These are phyloP conservation scores for Julus scandinavius DNA, from an alignment of 2,888 invertebrate genomes.

Conservation along the genomic window DNA sequence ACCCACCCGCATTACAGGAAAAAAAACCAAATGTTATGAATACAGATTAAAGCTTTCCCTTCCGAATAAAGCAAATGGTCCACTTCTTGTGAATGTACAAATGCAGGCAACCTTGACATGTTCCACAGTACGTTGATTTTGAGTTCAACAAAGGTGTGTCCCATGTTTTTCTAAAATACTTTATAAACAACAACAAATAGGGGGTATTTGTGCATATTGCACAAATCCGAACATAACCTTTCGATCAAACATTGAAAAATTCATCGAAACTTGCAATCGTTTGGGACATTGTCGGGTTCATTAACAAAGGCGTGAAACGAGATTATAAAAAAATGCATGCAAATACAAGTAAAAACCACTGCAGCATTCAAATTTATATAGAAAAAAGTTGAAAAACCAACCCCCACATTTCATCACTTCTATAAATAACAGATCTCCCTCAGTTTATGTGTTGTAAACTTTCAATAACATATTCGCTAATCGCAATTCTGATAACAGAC, in stretches of 20 bases:
- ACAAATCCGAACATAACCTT: no score
- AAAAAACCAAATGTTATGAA: neutral
- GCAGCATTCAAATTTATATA: no score
- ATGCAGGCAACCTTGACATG: neutral
- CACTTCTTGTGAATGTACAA: neutral
- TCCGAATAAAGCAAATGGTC: neutral
- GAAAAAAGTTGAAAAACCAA: no score
- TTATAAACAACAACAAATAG: no score
- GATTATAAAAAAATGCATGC: no score
- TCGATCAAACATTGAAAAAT: no score
- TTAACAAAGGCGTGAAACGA: neutral
- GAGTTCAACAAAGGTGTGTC: neutral
- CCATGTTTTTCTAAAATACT: neutral
- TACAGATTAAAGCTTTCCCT: neutral
- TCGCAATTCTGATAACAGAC: neutral
- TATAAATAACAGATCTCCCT: neutral
- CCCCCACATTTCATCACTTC: no score
- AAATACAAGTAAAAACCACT: no score
- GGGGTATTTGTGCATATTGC: no score
- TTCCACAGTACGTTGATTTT: neutral
- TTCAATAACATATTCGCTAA: constrained; percentile 13
- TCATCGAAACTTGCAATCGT: neutral
- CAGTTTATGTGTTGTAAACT: neutral
- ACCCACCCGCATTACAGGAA: neutral
- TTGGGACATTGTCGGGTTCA: neutral